Evolutionary conservation across 2,797 vertebrate genomes (phyloP).

Genomic region (Parauchenoglanis ngamensis): DNA sequence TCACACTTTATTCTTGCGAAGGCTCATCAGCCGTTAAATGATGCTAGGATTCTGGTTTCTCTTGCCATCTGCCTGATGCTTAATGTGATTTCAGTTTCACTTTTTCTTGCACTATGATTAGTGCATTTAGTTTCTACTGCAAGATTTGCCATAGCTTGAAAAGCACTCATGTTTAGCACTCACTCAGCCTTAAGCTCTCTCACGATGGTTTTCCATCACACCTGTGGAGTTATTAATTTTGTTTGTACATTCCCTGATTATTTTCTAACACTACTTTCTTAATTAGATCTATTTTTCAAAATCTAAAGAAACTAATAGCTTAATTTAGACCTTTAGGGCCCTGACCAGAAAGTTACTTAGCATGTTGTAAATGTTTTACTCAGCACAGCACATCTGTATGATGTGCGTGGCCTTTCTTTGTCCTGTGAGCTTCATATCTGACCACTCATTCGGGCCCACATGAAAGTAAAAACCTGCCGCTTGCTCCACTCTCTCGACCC

Average conservation of each 20-base stretch:
- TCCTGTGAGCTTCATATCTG: slow-evolving; percentile 4
- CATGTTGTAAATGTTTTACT: neutral
- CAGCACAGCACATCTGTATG: neutral
- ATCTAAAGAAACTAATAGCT: neutral
- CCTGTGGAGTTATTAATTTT: neutral
- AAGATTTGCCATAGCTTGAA: slow-evolving; percentile 43
- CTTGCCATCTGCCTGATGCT: slow-evolving; percentile 68
- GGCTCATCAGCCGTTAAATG: slow-evolving; percentile 71
- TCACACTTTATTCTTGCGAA: slow-evolving; percentile 55
- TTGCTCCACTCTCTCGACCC: neutral
- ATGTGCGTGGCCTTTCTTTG: neutral
- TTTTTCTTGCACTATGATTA: slow-evolving; percentile 62
- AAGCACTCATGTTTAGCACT: neutral
- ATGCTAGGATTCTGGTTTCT: slow-evolving; percentile 67
- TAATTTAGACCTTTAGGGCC: neutral
- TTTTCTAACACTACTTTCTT: neutral
- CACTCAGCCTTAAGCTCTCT: no score
- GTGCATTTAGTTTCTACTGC: slow-evolving; percentile 63
- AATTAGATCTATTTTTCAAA: neutral
- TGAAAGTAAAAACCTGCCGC: neutral
- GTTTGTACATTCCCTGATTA: neutral
- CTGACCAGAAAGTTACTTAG: neutral
- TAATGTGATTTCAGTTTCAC: slow-evolving; percentile 64
- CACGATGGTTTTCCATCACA: neutral
- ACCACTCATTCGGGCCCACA: neutral